These are phyloP conservation scores for Ephestia elutella DNA, from an alignment of 1,140 invertebrate genomes.

Conservation along the genomic window DNA sequence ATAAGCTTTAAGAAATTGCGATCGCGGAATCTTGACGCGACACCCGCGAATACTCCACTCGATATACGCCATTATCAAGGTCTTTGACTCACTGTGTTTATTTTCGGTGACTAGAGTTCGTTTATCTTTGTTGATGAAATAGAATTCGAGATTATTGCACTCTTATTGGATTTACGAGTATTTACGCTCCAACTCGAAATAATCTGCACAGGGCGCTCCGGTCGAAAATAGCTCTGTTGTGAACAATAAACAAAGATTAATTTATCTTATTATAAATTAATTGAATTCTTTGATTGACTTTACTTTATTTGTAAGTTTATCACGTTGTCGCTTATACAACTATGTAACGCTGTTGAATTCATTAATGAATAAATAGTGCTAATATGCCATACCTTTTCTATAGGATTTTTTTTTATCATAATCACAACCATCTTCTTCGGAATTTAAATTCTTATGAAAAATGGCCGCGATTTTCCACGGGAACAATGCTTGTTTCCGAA, in stretches of 20 bases:
- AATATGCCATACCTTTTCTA: no score
- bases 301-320: no score
- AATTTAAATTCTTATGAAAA: no score
- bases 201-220: not conserved
- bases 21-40: not conserved
- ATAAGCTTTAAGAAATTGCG: not conserved
- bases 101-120: slow-evolving; percentile 43
- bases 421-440: no score
- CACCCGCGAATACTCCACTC: slow-evolving; percentile 32
- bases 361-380: no score
- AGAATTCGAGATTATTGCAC: slow-evolving; percentile 44
- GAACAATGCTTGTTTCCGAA: no score
- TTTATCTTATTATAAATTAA: not conserved
- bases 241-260: not conserved
- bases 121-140: slow-evolving; percentile 49
- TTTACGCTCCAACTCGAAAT: not conserved
- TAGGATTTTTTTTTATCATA: no score
- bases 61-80: slow-evolving; percentile 56
- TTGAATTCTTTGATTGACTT: no score
- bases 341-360: no score
- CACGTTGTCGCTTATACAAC: no score
- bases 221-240: not conserved
- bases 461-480: no score
- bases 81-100: slow-evolving; percentile 60
- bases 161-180: slow-evolving; percentile 19